Conservation (phyloP, 2,888 invertebrate genomes). For the Philaethria dido region DNA sequence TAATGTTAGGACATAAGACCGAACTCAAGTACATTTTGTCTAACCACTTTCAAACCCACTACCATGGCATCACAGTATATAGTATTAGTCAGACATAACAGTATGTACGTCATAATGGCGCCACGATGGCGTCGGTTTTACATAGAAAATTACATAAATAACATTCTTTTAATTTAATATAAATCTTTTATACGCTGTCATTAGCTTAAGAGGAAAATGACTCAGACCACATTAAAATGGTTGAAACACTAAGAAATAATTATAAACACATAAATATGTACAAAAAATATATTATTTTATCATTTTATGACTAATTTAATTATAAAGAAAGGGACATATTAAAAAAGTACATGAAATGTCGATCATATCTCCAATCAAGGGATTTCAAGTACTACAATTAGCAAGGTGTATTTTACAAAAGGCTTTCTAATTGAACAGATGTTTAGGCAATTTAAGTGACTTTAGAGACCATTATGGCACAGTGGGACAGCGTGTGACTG, state of each 20-base stretch:
- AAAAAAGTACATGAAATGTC: neutral
- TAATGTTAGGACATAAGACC: no score
- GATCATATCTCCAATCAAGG: slow-evolving; percentile 6
- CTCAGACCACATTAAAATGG: neutral
- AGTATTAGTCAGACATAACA: neutral
- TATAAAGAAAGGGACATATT: slow-evolving; percentile 7
- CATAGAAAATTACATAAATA: slow-evolving; percentile 1
- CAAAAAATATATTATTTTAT: neutral
- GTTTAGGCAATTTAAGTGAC: slow-evolving; percentile 2
- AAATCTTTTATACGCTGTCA: neutral
- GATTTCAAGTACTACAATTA: slow-evolving; percentile 3
- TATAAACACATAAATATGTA: neutral
- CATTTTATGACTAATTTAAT: neutral
- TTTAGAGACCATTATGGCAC: no score
- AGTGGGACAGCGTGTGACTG: no score
- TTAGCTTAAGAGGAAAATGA: neutral
- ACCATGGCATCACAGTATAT: no score
- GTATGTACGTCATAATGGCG: neutral
- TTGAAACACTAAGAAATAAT: no score
- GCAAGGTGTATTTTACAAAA: slow-evolving; percentile 15
- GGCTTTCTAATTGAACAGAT: slow-evolving; percentile 15
- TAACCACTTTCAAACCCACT: no score
- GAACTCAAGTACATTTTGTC: no score
- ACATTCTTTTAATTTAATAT: neutral
- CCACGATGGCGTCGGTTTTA: neutral